A percentile compares a stretch with the other conserved stretches of the same genome.
phyloP scores from a whole-genome alignment of 2,888 invertebrate genomes.

The Cephus pygmeus region DNA sequence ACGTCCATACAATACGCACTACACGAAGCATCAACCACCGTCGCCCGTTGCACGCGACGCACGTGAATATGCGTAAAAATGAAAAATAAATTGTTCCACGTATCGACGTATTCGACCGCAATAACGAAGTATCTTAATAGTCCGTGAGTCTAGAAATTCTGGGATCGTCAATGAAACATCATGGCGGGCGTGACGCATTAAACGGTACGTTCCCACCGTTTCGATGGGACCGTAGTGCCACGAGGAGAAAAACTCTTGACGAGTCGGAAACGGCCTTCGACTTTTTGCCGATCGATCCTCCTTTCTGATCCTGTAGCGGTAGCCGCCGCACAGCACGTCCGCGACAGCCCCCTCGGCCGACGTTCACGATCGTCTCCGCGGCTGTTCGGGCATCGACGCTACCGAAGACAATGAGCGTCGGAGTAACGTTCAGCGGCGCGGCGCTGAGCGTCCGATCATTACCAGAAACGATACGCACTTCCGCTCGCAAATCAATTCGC shows the following conservation, averaged over 20 bases:
- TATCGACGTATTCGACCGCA: too few species aligned
- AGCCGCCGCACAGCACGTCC: background rate
- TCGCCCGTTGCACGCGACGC: background rate
- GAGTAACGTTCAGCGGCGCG: conserved; percentile 9
- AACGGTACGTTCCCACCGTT: background rate
- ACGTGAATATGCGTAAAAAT: background rate
- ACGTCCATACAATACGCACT: background rate
- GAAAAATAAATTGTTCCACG: background rate
- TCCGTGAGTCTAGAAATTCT: background rate
- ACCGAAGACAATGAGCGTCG: conserved; percentile 52
- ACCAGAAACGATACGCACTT: conserved; percentile 61
- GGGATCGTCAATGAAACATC: background rate
- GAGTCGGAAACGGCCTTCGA: conserved; percentile 5
- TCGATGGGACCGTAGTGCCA: background rate
- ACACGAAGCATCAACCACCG: background rate
- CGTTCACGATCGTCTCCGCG: background rate
- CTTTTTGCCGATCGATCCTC: conserved; percentile 3
- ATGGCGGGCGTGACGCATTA: background rate
- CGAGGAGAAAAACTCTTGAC: conserved; percentile 3
- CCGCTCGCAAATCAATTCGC: conserved; percentile 64
- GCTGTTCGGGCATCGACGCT: conserved; percentile 13
- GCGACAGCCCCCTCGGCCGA: background rate
- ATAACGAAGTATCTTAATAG: background rate
- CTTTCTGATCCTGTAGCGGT: background rate
- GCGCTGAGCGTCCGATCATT: conserved; percentile 53